These are phyloP conservation scores for Oscheius sp. DNA, from an alignment of 1,140 invertebrate species.

Conservation along the genomic window DNA sequence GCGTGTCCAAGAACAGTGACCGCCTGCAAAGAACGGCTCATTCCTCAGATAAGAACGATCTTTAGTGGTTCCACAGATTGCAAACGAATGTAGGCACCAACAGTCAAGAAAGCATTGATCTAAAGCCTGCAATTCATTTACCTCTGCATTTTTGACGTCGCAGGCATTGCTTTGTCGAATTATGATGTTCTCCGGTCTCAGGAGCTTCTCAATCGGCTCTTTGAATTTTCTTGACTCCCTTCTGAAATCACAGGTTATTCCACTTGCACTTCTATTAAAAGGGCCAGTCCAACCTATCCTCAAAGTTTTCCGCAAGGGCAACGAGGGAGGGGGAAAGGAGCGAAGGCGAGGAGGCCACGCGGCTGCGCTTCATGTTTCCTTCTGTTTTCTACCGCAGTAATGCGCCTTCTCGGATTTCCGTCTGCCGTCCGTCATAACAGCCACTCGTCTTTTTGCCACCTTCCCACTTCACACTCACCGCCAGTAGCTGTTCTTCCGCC, in stretches of 20 bases:
- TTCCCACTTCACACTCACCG: background rate
- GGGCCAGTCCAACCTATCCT: no score
- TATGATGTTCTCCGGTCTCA: constrained; percentile 17
- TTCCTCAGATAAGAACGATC: no score
- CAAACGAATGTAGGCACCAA: no score
- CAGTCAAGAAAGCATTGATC: no score
- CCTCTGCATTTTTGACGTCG: constrained; percentile 14
- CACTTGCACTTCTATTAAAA: no score
- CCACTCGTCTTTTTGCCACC: background rate
- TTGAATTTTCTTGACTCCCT: constrained; percentile 23
- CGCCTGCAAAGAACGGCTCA: constrained; percentile 5
- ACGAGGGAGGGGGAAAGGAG: background rate
- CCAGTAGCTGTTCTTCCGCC: background rate
- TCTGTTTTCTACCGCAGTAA: constrained; percentile 5
- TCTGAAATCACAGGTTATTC: constrained; percentile 8
- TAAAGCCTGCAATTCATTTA: background rate
- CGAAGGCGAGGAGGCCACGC: background rate
- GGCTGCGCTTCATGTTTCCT: background rate
- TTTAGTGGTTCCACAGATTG: no score
- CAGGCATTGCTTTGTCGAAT: background rate
- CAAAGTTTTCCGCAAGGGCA: no score
- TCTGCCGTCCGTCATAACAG: background rate
- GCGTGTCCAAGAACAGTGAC: constrained; percentile 26
- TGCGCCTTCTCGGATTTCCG: background rate
- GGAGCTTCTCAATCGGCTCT: constrained; percentile 20